Percentiles rank a stretch among this genome's conserved stretches.
These are phyloP conservation scores for Eilema sororculum DNA, from an alignment of 2,888 invertebrate genomes.

Conservation along the genomic window DNA sequence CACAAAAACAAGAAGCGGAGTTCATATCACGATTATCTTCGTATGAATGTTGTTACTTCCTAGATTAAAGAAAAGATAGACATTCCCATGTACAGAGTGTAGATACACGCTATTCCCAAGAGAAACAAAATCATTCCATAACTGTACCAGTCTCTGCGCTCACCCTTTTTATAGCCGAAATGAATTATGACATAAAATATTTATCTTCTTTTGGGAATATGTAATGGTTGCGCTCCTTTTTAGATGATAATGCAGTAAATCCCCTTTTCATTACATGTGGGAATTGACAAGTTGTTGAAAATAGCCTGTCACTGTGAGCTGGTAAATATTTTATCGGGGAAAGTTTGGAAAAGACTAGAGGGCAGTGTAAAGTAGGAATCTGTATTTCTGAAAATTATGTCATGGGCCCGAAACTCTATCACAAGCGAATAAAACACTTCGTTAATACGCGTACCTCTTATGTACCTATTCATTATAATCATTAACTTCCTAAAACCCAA, in stretches of 20 bases:
- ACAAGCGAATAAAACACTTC: too few relatives aligned
- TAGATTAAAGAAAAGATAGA: slow-evolving; percentile 67
- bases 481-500: not conserved
- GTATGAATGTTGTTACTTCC: slow-evolving; percentile 60
- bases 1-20: slow-evolving; percentile 33
- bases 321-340: slow-evolving; percentile 27
- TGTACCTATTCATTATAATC: too few relatives aligned
- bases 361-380: not conserved
- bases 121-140: slow-evolving; percentile 71
- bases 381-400: not conserved
- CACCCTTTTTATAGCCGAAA: slow-evolving; percentile 79
- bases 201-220: slow-evolving; percentile 78
- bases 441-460: too few relatives aligned
- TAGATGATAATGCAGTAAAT: slow-evolving; percentile 75
- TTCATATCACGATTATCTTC: slow-evolving; percentile 49
- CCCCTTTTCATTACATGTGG: slow-evolving; percentile 69
- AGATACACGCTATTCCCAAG: slow-evolving; percentile 62
- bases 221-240: slow-evolving; percentile 76
- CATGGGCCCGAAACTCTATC: too few relatives aligned
- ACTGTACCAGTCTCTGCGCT: slow-evolving; percentile 66
- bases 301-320: slow-evolving; percentile 32
- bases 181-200: slow-evolving; percentile 84
- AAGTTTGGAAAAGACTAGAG: not conserved
- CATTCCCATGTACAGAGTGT: slow-evolving; percentile 57
- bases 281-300: slow-evolving; percentile 64